phyloP scores from a whole-genome alignment of 1,140 invertebrate species.

The Cyphomyrmex costatus region DNA sequence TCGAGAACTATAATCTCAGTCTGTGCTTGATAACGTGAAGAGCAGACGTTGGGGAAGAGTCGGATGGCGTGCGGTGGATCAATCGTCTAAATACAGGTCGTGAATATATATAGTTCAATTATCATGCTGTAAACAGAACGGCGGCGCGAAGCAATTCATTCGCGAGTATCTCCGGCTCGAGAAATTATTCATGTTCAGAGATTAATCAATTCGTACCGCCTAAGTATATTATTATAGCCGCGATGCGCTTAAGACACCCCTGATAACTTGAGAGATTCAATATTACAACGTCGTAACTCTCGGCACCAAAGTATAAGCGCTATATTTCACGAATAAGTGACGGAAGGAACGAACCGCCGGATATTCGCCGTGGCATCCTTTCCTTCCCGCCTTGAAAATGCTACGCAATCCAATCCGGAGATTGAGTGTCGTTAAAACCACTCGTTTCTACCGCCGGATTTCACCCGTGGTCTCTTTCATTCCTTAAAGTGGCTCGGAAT shows the following conservation, averaged over 20 bases:
- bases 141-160: background rate
- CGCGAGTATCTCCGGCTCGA: background rate
- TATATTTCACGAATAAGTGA: constrained; percentile 64
- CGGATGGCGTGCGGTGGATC: constrained; percentile 3
- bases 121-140: background rate
- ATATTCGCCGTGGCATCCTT: constrained; percentile 62
- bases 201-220: constrained; percentile 26
- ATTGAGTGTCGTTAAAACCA: constrained; percentile 66
- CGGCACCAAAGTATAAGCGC: background rate
- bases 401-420: constrained; percentile 68
- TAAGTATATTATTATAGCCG: constrained; percentile 27
- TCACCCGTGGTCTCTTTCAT: constrained; percentile 4
- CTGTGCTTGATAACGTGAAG: constrained; percentile 46
- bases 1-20: constrained; percentile 53
- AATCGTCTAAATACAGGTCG: constrained; percentile 33
- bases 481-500: constrained; percentile 4
- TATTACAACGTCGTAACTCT: constrained; percentile 55
- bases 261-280: constrained; percentile 46
- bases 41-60: constrained; percentile 16
- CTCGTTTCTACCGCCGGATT: constrained; percentile 33
- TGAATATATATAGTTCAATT: constrained; percentile 14
- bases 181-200: constrained; percentile 19
- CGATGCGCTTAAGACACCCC: constrained; percentile 22
- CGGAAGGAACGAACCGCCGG: constrained; percentile 61
- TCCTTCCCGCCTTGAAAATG: constrained; percentile 44